A percentile compares a stretch with the other conserved stretches of the same genome.
Conservation (phyloP, 2,113 vertebrate genomes). For the Xenotilapia flavipinnis region DNA sequence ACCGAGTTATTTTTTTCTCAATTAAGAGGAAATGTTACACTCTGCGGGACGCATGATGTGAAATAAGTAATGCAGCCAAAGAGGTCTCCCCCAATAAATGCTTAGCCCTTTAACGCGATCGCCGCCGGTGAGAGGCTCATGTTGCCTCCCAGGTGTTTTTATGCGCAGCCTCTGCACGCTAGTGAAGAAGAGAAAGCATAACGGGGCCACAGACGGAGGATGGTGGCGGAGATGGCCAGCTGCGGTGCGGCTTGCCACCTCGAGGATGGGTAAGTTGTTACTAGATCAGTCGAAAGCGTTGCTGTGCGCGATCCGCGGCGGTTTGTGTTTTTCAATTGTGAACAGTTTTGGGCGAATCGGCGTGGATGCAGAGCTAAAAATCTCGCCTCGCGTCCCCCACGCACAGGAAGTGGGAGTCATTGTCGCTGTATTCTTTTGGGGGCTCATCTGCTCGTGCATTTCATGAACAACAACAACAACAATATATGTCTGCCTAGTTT, state of each 20-base stretch:
- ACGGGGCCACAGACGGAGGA: neutral
- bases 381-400: neutral
- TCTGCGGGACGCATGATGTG: neutral
- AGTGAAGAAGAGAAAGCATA: neutral
- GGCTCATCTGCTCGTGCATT: neutral
- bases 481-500: neutral
- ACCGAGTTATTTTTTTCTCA: neutral
- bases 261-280: slow-evolving; percentile 47
- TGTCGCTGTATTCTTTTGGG: neutral
- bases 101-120: neutral
- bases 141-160: neutral
- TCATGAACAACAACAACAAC: neutral
- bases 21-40: neutral
- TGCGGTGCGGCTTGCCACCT: slow-evolving; percentile 11
- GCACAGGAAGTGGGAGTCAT: slow-evolving; percentile 23
- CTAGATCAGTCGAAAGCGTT: neutral
- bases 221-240: slow-evolving; percentile 58
- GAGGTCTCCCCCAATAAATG: neutral
- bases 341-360: neutral
- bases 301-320: neutral
- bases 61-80: neutral
- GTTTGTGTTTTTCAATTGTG: neutral
- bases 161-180: neutral
- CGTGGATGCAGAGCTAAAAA: neutral
- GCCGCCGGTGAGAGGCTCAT: neutral